A percentile compares a stretch with the other conserved stretches of the same genome.
phyloP scores from a whole-genome alignment of 2,113 vertebrate genomes.

The Xerus inauris region DNA sequence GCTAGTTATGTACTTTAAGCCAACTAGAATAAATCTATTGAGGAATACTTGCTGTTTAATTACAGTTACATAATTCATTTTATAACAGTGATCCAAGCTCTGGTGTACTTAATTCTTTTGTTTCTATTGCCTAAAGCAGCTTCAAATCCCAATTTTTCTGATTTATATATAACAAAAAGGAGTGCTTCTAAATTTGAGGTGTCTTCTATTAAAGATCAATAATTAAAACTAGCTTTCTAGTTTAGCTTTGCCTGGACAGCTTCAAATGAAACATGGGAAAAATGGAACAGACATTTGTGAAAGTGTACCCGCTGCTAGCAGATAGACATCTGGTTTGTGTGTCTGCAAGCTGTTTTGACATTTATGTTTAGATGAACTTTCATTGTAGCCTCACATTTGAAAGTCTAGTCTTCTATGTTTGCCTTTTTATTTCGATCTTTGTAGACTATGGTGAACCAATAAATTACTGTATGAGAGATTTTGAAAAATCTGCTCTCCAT shows the following conservation, averaged over 20 bases:
- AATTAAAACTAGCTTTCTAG: slow-evolving; percentile 34
- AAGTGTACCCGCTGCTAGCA: not conserved
- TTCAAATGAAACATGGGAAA: not conserved
- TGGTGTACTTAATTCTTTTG: slow-evolving; percentile 15
- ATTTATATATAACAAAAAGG: not conserved
- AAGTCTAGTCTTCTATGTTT: slow-evolving; percentile 37
- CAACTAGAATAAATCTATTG: slow-evolving; percentile 54
- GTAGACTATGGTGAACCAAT: slow-evolving; percentile 7
- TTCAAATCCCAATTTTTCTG: slow-evolving; percentile 20
- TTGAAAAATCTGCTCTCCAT: not conserved
- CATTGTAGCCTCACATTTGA: slow-evolving; percentile 45
- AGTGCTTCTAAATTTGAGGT: slow-evolving; percentile 7
- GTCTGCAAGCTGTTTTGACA: slow-evolving; percentile 30
- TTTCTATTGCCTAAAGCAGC: slow-evolving; percentile 18
- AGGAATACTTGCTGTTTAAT: slow-evolving; percentile 54
- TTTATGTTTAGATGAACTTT: slow-evolving; percentile 57
- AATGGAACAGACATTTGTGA: not conserved
- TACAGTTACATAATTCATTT: slow-evolving; percentile 61
- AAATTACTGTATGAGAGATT: not conserved
- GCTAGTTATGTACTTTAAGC: slow-evolving; percentile 31
- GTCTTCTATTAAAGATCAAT: not conserved
- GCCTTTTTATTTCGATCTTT: slow-evolving; percentile 35
- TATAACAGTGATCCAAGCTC: not conserved
- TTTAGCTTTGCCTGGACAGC: not conserved
- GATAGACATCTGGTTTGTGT: slow-evolving; percentile 16